Evolutionary conservation across 2,797 vertebrate species (phyloP).

Genomic region (Pseudomugil tenellus): DNA sequence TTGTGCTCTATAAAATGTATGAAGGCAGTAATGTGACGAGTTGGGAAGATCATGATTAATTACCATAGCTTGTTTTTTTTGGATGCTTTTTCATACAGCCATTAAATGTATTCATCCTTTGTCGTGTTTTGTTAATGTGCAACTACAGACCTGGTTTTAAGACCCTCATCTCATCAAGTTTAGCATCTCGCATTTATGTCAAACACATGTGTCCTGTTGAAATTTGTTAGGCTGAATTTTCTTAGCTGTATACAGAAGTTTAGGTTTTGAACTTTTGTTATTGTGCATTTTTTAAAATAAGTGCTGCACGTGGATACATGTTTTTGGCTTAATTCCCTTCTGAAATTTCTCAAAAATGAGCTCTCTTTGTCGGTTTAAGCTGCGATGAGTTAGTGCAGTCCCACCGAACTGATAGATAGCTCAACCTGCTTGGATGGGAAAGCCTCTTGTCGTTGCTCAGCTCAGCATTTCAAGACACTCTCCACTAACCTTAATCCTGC

Average conservation of each 20-base stretch:
- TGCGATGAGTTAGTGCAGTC: slow-evolving; percentile 36
- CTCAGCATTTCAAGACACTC: slow-evolving; percentile 52
- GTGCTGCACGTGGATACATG: not conserved
- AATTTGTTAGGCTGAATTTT: not conserved
- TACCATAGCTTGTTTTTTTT: slow-evolving; percentile 1
- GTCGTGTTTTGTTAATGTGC: not conserved
- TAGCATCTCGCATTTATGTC: not conserved
- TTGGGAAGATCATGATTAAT: slow-evolving; percentile 29
- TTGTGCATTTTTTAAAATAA: slow-evolving; percentile 21
- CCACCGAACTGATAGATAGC: slow-evolving; percentile 52
- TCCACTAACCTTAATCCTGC: slow-evolving; percentile 61
- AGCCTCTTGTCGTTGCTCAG: slow-evolving; percentile 56
- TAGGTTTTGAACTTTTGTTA: slow-evolving; percentile 10
- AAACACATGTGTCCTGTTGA: not conserved
- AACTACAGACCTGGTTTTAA: not conserved
- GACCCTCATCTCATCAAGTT: not conserved
- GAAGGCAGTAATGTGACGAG: slow-evolving; percentile 30
- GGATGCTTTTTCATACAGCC: slow-evolving; percentile 11
- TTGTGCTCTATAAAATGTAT: slow-evolving; percentile 46
- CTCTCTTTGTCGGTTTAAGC: slow-evolving; percentile 42
- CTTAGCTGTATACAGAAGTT: not conserved
- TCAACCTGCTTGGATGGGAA: slow-evolving; percentile 60
- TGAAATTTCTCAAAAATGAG: slow-evolving; percentile 27
- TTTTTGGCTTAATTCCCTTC: slow-evolving; percentile 17
- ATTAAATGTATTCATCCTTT: slow-evolving; percentile 2